phyloP scores from a whole-genome alignment of 2,113 vertebrate species.

The Pygoscelis adeliae region DNA sequence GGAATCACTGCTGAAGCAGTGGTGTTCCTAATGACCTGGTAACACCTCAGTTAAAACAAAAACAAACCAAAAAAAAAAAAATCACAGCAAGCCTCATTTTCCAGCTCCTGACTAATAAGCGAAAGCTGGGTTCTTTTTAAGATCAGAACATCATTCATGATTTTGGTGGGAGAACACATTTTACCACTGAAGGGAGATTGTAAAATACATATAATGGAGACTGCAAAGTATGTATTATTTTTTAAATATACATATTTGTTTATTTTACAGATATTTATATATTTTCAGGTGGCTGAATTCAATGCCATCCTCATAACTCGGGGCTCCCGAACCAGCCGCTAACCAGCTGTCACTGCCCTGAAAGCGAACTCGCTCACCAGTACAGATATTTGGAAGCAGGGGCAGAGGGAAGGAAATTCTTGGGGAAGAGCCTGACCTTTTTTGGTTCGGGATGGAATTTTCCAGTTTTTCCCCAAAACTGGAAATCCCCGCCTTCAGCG shows the following conservation, averaged over 20 bases:
- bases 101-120: background rate
- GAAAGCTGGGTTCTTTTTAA: background rate
- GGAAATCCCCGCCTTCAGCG: background rate
- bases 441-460: background rate
- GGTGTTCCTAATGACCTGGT: background rate
- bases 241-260: rapidly evolving
- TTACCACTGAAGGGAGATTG: background rate
- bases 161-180: background rate
- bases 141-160: background rate
- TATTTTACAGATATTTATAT: rapidly evolving
- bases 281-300: background rate
- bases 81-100: background rate
- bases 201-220: rapidly evolving
- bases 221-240: rapidly evolving
- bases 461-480: background rate
- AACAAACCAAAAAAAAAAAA: background rate
- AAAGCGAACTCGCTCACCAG: background rate
- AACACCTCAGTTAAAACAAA: background rate
- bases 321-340: background rate
- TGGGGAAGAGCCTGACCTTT: background rate
- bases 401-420: background rate
- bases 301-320: background rate
- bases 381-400: rapidly evolving
- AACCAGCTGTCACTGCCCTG: background rate
- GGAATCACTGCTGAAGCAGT: background rate